Evolutionary conservation across 2,797 vertebrate genomes (phyloP).

Genomic region (Catharus ustulatus): DNA sequence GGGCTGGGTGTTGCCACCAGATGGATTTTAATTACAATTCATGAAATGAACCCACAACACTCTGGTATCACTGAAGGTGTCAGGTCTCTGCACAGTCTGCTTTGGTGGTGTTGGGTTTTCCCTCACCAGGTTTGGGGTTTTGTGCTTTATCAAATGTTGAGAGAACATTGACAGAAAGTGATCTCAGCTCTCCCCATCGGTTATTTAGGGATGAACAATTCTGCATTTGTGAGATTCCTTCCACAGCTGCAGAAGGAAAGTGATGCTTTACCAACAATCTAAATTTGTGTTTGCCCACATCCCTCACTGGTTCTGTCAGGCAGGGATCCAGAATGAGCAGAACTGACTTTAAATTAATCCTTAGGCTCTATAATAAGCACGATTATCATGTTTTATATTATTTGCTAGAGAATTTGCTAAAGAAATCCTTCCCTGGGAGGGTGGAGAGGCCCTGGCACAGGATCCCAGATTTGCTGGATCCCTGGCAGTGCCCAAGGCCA

Average conservation of each 20-base stretch:
- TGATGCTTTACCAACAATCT: not conserved
- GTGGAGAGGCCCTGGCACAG: not conserved
- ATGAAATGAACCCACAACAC: rapidly evolving
- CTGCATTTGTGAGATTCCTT: not conserved
- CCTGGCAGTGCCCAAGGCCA: not conserved
- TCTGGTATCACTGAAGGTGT: not conserved
- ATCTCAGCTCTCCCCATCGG: not conserved
- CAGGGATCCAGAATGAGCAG: not conserved
- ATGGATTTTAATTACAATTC: not conserved
- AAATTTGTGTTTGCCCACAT: not conserved
- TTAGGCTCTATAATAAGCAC: not conserved
- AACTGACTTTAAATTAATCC: not conserved
- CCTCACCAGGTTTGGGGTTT: not conserved
- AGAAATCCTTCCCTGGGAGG: not conserved
- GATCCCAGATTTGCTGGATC: not conserved
- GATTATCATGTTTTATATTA: not conserved
- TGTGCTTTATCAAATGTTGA: not conserved
- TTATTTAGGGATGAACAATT: not conserved
- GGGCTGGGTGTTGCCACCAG: no score
- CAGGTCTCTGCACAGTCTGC: not conserved
- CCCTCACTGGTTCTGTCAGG: not conserved
- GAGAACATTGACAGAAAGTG: rapidly evolving
- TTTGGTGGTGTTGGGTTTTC: not conserved
- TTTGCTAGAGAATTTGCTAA: not conserved
- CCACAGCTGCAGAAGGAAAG: not conserved